Evolutionary conservation across 1,140 invertebrate genomes (phyloP).

Genomic region (Tetranychus urticae): DNA sequence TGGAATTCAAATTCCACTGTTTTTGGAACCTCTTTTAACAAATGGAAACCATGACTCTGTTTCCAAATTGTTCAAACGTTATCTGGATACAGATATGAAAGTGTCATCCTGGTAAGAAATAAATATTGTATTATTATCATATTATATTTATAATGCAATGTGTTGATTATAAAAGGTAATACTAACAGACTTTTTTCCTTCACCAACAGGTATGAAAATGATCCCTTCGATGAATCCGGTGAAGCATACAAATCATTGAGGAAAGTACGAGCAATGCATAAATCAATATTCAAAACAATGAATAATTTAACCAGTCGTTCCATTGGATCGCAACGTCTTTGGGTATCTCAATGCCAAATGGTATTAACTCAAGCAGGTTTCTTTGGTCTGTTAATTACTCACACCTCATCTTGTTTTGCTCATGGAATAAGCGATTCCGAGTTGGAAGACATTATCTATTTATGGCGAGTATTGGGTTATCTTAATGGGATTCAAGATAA

Average conservation of each 20-base stretch:
- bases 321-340: constrained; percentile 9
- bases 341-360: constrained; percentile 48
- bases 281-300: constrained; percentile 18
- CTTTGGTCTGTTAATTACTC: constrained; percentile 43
- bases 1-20: no score
- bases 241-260: constrained; percentile 22
- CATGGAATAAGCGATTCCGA: constrained; percentile 26
- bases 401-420: constrained; percentile 37
- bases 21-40: no score
- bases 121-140: no score
- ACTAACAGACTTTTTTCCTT: no score
- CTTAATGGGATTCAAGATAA: constrained; percentile 54
- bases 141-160: no score
- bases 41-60: no score
- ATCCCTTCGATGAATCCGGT: constrained; percentile 26
- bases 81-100: no score
- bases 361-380: constrained; percentile 41
- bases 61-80: no score
- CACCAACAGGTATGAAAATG: constrained; percentile 21
- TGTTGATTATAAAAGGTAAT: no score
- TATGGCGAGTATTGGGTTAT: constrained; percentile 56
- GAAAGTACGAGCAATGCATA: constrained; percentile 24
- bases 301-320: constrained; percentile 18
- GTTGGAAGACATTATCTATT: constrained; percentile 43
- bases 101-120: no score